These are phyloP conservation scores for Paedocypris micromegethes DNA, from an alignment of 2,797 vertebrate species.

Conservation along the genomic window DNA sequence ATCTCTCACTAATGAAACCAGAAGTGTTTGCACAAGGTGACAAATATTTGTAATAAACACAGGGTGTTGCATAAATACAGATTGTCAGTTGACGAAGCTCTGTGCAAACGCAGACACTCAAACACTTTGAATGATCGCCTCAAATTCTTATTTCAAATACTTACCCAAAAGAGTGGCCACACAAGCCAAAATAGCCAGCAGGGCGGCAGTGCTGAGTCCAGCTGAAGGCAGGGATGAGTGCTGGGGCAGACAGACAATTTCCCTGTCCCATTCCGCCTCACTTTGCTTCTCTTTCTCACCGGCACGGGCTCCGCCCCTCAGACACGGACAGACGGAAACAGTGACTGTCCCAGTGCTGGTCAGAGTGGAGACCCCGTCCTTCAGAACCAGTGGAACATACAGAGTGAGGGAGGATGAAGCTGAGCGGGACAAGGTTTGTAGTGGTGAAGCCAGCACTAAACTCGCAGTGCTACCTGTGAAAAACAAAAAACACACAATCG, in stretches of 20 bases:
- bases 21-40: constrained; percentile 37
- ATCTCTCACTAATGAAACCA: constrained; percentile 33
- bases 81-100: constrained; percentile 26
- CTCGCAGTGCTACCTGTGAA: constrained; percentile 79
- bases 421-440: constrained; percentile 68
- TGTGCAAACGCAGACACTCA: constrained; percentile 23
- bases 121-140: constrained; percentile 13
- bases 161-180: constrained; percentile 83
- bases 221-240: constrained; percentile 73
- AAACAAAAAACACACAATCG: constrained; percentile 9
- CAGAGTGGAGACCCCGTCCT: constrained; percentile 78
- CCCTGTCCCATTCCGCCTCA: constrained; percentile 69
- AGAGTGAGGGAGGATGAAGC: constrained; percentile 71
- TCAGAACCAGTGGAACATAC: constrained; percentile 78
- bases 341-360: constrained; percentile 84
- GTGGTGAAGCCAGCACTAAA: constrained; percentile 74
- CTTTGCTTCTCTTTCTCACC: constrained; percentile 66
- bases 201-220: constrained; percentile 83
- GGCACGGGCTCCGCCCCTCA: constrained; percentile 74
- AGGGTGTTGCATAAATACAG: constrained; percentile 56
- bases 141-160: neutral
- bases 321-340: constrained; percentile 82
- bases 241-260: constrained; percentile 72
- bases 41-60: constrained; percentile 48
- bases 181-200: constrained; percentile 85